phyloP scores from a whole-genome alignment of 92 coral and sea anemone genomes.

The Virgularia gustaviana region DNA sequence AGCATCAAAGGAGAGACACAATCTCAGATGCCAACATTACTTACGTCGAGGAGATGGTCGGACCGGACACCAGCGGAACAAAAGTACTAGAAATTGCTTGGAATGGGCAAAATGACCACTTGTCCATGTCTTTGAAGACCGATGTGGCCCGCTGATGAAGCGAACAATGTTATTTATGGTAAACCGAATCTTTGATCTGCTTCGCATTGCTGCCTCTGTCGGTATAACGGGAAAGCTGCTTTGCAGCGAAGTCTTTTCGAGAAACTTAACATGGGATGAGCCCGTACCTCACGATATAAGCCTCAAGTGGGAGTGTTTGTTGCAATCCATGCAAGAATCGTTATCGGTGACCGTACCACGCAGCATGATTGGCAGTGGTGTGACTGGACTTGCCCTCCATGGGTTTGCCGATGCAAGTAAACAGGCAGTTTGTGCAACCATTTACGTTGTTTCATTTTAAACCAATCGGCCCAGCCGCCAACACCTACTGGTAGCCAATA shows the following conservation, averaged over 20 bases:
- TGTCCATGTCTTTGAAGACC: too few species aligned
- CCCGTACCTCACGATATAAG: conserved; percentile 29
- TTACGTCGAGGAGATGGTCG: conserved; percentile 41
- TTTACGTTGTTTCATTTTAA: too few species aligned
- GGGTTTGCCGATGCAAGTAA: too few species aligned
- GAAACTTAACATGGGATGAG: conserved; percentile 48
- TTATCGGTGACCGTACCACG: conserved; percentile 54
- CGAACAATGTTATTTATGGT: conserved; percentile 56
- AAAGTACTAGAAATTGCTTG: conserved; percentile 20
- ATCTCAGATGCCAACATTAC: conserved; percentile 24
- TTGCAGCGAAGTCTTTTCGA: conserved; percentile 39
- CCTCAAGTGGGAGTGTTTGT: conserved; percentile 30
- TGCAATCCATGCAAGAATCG: conserved; percentile 4
- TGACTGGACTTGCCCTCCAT: conserved; percentile 33
- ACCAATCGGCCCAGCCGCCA: conserved; percentile 44
- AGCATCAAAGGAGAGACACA: not conserved
- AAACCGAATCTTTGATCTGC: conserved; percentile 57
- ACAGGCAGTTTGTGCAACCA: too few species aligned
- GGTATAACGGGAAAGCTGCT: conserved; percentile 36
- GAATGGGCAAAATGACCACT: not conserved
- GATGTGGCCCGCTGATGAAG: conserved; percentile 56
- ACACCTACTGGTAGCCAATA: too few species aligned
- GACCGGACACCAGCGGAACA: not conserved
- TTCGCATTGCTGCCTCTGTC: conserved; percentile 52
- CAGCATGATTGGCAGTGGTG: conserved; percentile 37